These are phyloP conservation scores for Pseudonaja textilis DNA, from an alignment of 2,113 vertebrate species.

Conservation along the genomic window DNA sequence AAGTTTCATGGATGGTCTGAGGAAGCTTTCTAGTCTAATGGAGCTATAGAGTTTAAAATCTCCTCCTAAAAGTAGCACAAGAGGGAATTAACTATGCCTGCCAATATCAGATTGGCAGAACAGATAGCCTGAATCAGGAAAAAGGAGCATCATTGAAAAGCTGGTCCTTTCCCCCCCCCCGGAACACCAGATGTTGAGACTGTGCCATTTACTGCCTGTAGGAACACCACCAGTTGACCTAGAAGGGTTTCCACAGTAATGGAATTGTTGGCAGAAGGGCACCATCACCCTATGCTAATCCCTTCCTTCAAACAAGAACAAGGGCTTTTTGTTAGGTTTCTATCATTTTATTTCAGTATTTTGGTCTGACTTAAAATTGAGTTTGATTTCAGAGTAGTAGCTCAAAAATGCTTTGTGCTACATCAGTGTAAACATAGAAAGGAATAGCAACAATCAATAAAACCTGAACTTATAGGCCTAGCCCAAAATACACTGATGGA, in stretches of 20 bases:
- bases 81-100: neutral
- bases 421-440: neutral
- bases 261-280: neutral
- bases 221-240: neutral
- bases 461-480: neutral
- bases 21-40: neutral
- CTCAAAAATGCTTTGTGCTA: slow-evolving; percentile 13
- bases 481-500: neutral
- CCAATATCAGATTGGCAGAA: neutral
- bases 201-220: neutral
- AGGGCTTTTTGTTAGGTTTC: neutral
- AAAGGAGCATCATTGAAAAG: neutral
- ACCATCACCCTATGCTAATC: neutral
- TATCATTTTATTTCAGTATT: slow-evolving; percentile 42
- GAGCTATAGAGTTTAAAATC: neutral
- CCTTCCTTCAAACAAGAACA: neutral
- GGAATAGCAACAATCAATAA: slow-evolving; percentile 13
- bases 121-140: neutral
- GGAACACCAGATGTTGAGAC: too few species aligned
- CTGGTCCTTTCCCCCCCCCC: too few species aligned
- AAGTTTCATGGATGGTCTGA: neutral
- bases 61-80: neutral
- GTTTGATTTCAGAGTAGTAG: slow-evolving; percentile 59
- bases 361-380: slow-evolving; percentile 42
- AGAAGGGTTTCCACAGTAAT: neutral